Conservation (phyloP, 2,888 invertebrate genomes). For the Plagodis dolabraria region DNA sequence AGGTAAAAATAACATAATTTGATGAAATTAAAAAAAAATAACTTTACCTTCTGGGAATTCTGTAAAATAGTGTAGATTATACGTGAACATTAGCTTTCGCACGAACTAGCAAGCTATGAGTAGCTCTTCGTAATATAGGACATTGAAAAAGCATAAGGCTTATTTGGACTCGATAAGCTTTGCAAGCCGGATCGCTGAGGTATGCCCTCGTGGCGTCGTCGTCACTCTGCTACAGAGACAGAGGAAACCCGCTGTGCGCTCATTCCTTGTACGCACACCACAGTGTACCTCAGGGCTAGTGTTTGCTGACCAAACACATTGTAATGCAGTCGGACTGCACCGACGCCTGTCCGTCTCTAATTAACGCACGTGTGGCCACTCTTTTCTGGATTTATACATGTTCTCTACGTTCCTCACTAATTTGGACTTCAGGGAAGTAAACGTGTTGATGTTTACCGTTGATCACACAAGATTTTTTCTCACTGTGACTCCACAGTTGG, state of each 20-base stretch:
- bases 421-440: conserved; percentile 7
- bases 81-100: too few relatives aligned
- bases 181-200: too few relatives aligned
- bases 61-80: too few relatives aligned
- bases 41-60: too few relatives aligned
- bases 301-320: conserved; percentile 49
- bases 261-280: background rate
- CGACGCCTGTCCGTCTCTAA: conserved; percentile 51
- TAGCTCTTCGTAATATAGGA: too few relatives aligned
- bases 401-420: conserved; percentile 13
- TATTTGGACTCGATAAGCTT: too few relatives aligned
- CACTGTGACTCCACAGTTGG: too few relatives aligned
- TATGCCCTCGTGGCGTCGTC: background rate
- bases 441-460: conserved; percentile 6
- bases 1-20: too few relatives aligned
- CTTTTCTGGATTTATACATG: conserved; percentile 9
- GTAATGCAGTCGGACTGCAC: conserved; percentile 44
- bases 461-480: background rate
- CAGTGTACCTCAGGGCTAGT: conserved; percentile 6
- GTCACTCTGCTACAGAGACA: background rate
- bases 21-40: too few relatives aligned
- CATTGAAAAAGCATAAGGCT: too few relatives aligned
- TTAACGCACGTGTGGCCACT: conserved; percentile 52
- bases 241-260: background rate
- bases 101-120: too few relatives aligned